A percentile compares a stretch with the other conserved stretches of the same genome.
Evolutionary conservation across 2,797 vertebrate species (phyloP).

Genomic region (Aphelocoma californica): DNA sequence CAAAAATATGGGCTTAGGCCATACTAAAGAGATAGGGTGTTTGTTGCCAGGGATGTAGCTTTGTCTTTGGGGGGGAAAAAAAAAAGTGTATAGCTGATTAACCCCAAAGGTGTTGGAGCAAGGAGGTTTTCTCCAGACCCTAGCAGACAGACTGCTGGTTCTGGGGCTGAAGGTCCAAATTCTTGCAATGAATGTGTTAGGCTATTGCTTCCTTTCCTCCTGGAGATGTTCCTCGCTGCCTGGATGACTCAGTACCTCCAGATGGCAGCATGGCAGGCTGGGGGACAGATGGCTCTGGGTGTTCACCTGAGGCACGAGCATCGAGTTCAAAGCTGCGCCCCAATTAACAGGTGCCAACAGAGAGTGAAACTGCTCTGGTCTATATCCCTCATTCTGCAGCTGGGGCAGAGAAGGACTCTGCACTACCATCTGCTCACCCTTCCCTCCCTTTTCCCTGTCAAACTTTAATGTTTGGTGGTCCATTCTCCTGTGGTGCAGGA

Average conservation of each 20-base stretch:
- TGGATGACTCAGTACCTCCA: too few relatives aligned
- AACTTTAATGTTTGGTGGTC: neutral
- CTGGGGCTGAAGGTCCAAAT: neutral
- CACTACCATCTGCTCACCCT: fast-evolving
- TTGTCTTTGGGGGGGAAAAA: neutral
- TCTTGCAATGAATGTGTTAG: neutral
- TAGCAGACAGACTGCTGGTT: neutral
- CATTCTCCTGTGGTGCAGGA: neutral
- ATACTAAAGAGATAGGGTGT: neutral
- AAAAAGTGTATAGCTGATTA: neutral
- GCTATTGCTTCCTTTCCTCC: neutral
- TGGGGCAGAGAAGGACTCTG: neutral
- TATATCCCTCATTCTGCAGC: neutral
- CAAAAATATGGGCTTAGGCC: neutral
- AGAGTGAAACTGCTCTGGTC: fast-evolving
- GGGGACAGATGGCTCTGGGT: neutral
- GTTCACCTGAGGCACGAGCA: neutral
- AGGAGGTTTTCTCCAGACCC: neutral
- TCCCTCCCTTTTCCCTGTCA: neutral
- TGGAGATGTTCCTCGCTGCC: fast-evolving
- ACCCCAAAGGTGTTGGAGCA: neutral
- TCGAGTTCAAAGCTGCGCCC: fast-evolving
- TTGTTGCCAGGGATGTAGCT: neutral
- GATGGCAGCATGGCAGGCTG: neutral
- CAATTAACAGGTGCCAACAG: neutral